phyloP scores from a whole-genome alignment of 2,888 invertebrate species.

The Philaethria dido region DNA sequence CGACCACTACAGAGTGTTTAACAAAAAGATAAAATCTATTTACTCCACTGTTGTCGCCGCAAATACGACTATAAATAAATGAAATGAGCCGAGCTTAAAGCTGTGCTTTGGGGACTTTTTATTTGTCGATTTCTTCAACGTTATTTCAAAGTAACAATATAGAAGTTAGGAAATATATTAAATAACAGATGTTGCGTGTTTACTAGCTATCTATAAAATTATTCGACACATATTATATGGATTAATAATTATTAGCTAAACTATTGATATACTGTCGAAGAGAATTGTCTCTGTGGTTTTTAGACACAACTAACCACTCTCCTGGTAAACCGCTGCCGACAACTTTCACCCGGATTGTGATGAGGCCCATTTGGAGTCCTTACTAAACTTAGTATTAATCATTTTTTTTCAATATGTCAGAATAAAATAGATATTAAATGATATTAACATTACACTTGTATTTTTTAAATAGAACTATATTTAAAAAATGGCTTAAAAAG shows the following conservation, averaged over 20 bases:
- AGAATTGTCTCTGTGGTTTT: conserved; percentile 64
- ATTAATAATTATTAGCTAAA: conserved; percentile 1
- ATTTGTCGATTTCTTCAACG: neutral
- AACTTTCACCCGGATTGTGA: conserved; percentile 45
- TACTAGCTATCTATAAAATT: too few relatives aligned
- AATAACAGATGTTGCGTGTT: too few relatives aligned
- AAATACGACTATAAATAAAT: conserved; percentile 27
- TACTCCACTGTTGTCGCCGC: conserved; percentile 14
- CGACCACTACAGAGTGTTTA: conserved; percentile 31
- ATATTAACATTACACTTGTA: too few relatives aligned
- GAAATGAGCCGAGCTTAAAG: conserved; percentile 5
- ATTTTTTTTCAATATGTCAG: neutral
- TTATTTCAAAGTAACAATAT: neutral
- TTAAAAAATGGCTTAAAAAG: too few relatives aligned
- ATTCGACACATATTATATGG: neutral
- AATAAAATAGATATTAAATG: too few relatives aligned
- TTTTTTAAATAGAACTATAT: too few relatives aligned
- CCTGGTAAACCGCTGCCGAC: conserved; percentile 48
- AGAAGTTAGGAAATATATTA: too few relatives aligned
- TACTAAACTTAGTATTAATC: neutral
- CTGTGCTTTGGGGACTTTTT: conserved; percentile 1
- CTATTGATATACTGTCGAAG: neutral
- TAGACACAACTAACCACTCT: conserved; percentile 59
- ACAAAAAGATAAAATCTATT: conserved; percentile 26
- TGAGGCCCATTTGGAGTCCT: neutral